phyloP scores from a whole-genome alignment of 2,797 vertebrate genomes.

The Tiaroga cobitis region DNA sequence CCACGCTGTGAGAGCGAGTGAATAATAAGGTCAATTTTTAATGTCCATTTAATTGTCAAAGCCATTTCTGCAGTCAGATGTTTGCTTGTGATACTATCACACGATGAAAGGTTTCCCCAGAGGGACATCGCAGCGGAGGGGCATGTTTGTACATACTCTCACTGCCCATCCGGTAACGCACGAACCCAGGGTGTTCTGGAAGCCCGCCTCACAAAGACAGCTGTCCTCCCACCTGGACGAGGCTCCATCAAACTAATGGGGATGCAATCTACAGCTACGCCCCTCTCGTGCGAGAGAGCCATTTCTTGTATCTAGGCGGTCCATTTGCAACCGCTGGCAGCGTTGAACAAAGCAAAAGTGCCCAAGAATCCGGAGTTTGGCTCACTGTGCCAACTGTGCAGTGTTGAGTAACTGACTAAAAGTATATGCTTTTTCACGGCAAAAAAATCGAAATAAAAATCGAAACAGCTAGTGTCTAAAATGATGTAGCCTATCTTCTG shows the following conservation, averaged over 20 bases:
- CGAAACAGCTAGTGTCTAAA: not conserved
- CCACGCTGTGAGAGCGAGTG: constrained; percentile 3
- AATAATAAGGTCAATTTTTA: constrained; percentile 43
- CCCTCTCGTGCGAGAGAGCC: constrained; percentile 35
- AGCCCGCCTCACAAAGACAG: constrained; percentile 57
- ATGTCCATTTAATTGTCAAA: constrained; percentile 57
- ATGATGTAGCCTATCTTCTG: no score
- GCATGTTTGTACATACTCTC: constrained; percentile 65
- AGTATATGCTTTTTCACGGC: not conserved
- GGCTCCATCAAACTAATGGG: constrained; percentile 47
- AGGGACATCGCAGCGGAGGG: constrained; percentile 63
- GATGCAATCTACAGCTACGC: constrained; percentile 30
- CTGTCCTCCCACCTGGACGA: constrained; percentile 65
- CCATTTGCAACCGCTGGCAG: constrained; percentile 21
- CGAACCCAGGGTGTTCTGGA: constrained; percentile 54
- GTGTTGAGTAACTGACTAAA: not conserved
- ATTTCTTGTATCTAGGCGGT: constrained; percentile 47
- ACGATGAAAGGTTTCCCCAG: constrained; percentile 58
- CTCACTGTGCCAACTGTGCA: not conserved
- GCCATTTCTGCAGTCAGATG: constrained; percentile 46
- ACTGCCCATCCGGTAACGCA: constrained; percentile 73
- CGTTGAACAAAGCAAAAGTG: not conserved
- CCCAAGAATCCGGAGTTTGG: not conserved
- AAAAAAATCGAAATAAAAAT: not conserved
- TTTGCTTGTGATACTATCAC: constrained; percentile 65